A percentile compares a stretch with the other conserved stretches of the same genome.
phyloP scores from a whole-genome alignment of 2,888 invertebrate genomes.

The Zaprionus obscuricornis region DNA sequence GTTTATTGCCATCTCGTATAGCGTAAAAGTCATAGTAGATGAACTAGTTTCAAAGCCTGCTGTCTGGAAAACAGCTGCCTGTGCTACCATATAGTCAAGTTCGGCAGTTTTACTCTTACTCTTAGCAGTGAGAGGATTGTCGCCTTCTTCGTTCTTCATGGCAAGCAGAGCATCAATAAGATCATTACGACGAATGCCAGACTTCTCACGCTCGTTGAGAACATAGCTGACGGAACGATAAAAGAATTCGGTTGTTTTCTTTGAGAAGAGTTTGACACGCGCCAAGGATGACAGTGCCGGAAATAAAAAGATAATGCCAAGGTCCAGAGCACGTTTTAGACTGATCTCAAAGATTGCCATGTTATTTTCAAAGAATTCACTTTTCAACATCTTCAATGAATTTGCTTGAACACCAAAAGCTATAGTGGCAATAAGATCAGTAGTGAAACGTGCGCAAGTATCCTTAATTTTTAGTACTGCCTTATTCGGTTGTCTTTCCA shows the following conservation, averaged over 20 bases:
- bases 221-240: too few species aligned
- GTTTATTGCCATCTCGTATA: slow-evolving; percentile 80
- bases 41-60: slow-evolving; percentile 78
- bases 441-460: slow-evolving; percentile 57
- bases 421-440: slow-evolving; percentile 82
- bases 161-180: slow-evolving; percentile 83
- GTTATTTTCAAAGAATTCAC: slow-evolving; percentile 75
- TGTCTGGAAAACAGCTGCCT: slow-evolving; percentile 74
- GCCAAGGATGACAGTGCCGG: slow-evolving; percentile 49
- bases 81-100: slow-evolving; percentile 68
- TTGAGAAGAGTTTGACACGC: slow-evolving; percentile 50
- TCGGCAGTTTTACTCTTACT: slow-evolving; percentile 1
- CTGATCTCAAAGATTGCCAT: slow-evolving; percentile 42
- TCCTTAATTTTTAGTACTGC: slow-evolving; percentile 14
- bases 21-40: slow-evolving; percentile 80
- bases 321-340: slow-evolving; percentile 43
- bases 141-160: slow-evolving; percentile 61
- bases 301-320: slow-evolving; percentile 46
- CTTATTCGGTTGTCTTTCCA: not conserved
- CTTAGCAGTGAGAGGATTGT: slow-evolving; percentile 4
- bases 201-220: too few species aligned
- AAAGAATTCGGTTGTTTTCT: slow-evolving; percentile 64
- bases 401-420: slow-evolving; percentile 83
- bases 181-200: too few species aligned
- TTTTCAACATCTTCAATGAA: slow-evolving; percentile 76